These are phyloP conservation scores for Acleris emargana DNA, from an alignment of 2,888 invertebrate genomes.

Conservation along the genomic window DNA sequence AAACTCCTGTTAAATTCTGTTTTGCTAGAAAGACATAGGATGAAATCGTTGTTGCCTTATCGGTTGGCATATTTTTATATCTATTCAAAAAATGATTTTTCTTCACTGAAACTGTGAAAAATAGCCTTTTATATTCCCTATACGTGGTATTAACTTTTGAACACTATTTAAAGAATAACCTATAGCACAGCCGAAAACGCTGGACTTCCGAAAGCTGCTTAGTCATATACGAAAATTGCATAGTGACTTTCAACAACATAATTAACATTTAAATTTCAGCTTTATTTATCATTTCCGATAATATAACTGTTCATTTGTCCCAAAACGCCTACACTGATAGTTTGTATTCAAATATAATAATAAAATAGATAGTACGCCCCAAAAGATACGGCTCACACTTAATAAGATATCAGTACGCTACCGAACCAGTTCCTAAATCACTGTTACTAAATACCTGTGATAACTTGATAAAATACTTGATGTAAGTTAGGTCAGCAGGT, in stretches of 20 bases:
- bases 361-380: conserved; percentile 28
- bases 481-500: background rate
- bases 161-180: too few species aligned
- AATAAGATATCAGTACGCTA: conserved; percentile 18
- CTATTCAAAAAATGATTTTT: too few species aligned
- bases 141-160: too few species aligned
- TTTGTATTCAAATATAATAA: conserved; percentile 32
- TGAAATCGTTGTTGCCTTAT: too few species aligned
- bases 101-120: too few species aligned
- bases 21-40: too few species aligned
- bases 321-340: conserved; percentile 17
- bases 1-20: too few species aligned
- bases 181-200: too few species aligned
- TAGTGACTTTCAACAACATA: background rate
- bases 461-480: conserved; percentile 4
- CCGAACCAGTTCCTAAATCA: conserved; percentile 2
- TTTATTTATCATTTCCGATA: conserved; percentile 21
- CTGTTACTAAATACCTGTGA: background rate
- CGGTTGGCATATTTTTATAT: too few species aligned
- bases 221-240: too few species aligned
- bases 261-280: conserved; percentile 23
- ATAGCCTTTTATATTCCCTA: too few species aligned
- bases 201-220: too few species aligned
- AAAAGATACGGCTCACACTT: conserved; percentile 24
- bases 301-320: conserved; percentile 20